Evolutionary conservation across 2,113 vertebrate genomes (phyloP).

Genomic region (Apistogramma diplotaenia): DNA sequence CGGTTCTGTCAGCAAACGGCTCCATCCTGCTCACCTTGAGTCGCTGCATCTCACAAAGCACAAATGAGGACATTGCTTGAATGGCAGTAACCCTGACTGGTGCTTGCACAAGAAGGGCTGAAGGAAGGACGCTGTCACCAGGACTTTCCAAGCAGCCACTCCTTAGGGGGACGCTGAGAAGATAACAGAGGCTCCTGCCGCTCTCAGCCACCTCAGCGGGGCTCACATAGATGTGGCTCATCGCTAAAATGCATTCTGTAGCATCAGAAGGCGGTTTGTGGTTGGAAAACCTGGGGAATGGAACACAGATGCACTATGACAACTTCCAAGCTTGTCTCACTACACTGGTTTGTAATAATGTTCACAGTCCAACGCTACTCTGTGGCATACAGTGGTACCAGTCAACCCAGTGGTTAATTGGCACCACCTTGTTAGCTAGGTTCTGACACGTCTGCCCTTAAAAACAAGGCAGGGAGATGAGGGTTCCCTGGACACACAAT

Average conservation of each 20-base stretch:
- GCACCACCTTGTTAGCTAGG: background rate
- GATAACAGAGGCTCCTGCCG: background rate
- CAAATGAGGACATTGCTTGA: background rate
- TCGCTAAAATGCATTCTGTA: background rate
- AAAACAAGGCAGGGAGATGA: background rate
- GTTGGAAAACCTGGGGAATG: background rate
- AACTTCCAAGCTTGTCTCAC: background rate
- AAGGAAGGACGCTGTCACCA: background rate
- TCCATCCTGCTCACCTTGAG: background rate
- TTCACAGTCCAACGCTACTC: accelerated
- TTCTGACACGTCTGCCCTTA: background rate
- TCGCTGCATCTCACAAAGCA: background rate
- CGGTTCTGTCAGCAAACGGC: background rate
- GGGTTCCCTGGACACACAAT: background rate
- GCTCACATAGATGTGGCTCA: background rate
- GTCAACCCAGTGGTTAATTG: background rate
- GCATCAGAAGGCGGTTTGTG: background rate
- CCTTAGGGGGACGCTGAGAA: background rate
- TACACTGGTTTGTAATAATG: background rate
- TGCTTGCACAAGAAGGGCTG: background rate
- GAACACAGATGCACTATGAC: background rate
- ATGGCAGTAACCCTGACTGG: background rate
- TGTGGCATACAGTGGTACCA: background rate
- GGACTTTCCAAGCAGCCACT: background rate
- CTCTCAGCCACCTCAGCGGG: background rate